Evolutionary conservation across 2,888 invertebrate genomes (phyloP).

Genomic region (Eupelmus urozonus): DNA sequence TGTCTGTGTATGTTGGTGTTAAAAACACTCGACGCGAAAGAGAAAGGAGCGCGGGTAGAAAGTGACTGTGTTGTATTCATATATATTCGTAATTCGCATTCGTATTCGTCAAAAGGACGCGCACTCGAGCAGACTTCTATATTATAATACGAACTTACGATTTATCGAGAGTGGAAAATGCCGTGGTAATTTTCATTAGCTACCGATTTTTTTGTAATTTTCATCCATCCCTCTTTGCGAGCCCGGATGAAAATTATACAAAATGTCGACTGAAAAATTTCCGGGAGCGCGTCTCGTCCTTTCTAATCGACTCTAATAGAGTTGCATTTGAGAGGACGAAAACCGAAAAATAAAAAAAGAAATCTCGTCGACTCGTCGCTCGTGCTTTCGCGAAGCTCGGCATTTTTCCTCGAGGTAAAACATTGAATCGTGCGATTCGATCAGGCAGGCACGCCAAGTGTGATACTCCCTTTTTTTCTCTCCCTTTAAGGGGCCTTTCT

Average conservation of each 20-base stretch:
- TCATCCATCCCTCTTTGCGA: conserved; percentile 22
- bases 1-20: conserved; percentile 57
- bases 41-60: conserved; percentile 54
- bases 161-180: conserved; percentile 15
- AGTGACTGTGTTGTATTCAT: conserved; percentile 44
- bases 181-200: background rate
- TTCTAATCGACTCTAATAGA: conserved; percentile 46
- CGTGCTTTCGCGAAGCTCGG: conserved; percentile 9
- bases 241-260: conserved; percentile 49
- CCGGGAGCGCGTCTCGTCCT: conserved; percentile 16
- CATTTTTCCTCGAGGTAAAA: conserved; percentile 25
- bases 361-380: background rate
- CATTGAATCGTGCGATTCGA: conserved; percentile 20
- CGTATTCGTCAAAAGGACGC: conserved; percentile 25
- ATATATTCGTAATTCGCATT: conserved; percentile 30
- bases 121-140: background rate
- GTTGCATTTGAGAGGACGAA: background rate
- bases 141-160: background rate
- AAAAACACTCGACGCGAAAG: conserved; percentile 49
- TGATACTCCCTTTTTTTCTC: conserved; percentile 29
- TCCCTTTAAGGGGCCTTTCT: conserved; percentile 37
- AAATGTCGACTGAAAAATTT: conserved; percentile 3
- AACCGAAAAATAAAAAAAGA: background rate
- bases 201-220: conserved; percentile 50
- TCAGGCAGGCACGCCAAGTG: conserved; percentile 12